These are phyloP conservation scores for Zhengitettix transpicula DNA, from an alignment of 2,888 invertebrate species.

Conservation along the genomic window DNA sequence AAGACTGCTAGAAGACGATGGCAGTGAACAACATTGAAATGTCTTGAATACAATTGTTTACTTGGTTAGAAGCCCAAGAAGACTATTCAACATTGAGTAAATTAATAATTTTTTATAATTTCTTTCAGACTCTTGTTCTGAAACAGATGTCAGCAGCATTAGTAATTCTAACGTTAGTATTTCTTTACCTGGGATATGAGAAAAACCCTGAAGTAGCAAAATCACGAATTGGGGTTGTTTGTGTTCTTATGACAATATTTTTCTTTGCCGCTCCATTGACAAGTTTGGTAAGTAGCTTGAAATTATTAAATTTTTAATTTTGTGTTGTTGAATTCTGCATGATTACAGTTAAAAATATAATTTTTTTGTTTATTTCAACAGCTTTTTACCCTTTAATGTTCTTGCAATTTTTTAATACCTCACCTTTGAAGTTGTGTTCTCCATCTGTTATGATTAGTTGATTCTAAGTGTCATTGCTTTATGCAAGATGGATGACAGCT, in stretches of 20 bases:
- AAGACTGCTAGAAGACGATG: no score
- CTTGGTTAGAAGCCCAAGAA: neutral
- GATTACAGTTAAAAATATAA: no score
- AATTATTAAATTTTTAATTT: no score
- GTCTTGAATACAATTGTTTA: neutral
- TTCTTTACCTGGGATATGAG: neutral
- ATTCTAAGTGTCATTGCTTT: no score
- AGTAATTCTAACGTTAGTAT: neutral
- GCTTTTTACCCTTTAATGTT: no score
- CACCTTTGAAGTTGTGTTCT: no score
- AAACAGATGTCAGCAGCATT: neutral
- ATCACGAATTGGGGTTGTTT: constrained; percentile 33
- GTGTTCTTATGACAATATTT: constrained; percentile 56
- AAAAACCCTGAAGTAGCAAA: neutral
- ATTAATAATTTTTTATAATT: neutral
- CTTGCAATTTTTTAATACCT: no score
- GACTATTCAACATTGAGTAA: neutral
- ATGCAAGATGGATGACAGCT: no score
- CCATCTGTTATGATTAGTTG: no score
- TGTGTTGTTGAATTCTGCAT: no score
- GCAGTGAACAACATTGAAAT: no score
- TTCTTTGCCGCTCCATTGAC: constrained; percentile 72
- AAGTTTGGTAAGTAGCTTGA: constrained; percentile 30
- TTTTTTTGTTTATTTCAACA: no score
- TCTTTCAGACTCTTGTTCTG: neutral